Base-by-base conservation (phyloP, 2,113 vertebrate species). In the Aphyosemion australe region DNA sequence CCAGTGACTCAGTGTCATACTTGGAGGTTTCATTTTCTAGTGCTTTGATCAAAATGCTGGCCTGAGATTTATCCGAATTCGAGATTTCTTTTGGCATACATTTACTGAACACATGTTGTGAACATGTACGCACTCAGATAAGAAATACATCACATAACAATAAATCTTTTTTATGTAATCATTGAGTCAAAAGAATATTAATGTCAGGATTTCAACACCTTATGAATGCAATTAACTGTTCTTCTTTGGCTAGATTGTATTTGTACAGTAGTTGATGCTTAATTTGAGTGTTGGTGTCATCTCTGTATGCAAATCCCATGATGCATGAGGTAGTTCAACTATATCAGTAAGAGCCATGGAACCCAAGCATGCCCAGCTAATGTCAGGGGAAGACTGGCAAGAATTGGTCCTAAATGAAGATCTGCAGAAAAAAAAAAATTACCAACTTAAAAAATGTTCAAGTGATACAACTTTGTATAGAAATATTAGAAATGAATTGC, bases 11-110 rank as follows among this genome's bases (percentile, higher is more conserved):
- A 32, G 60, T 71, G 61, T 76, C 53, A 74, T 49, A 21, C 57
- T 72, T 63, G 43, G 60, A 80, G 58, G 18, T 60, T 18, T 76
- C 48, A 13, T 49, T 69, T 65, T 74, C 43, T 61, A 60, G 77
- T 69, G 71, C 82, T 79, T 86, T 85, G 78, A 87, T 84, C 76
- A 87, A 69, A 34, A 66, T 53, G 73, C 88, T 87, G 84, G 82
- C 83, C 45, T 10, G 61, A 74, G 58, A 78, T 80, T 77, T 74
- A 79, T 78, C 62, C 61, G 16, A 64, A 39, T 19, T 59, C 13
- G 50, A 32, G 65, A 39, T 66, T 60, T 63, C 34, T 62, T 48
- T 82, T 57, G 76, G 37, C 72, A 61, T 74, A n/a, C 72, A 80
- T 69, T 66, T 79, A 54, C 49, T 4, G 1, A 84, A 55, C 69